Conservation (phyloP, 1,140 invertebrate species). For the Pseudomyrmex concolor region DNA sequence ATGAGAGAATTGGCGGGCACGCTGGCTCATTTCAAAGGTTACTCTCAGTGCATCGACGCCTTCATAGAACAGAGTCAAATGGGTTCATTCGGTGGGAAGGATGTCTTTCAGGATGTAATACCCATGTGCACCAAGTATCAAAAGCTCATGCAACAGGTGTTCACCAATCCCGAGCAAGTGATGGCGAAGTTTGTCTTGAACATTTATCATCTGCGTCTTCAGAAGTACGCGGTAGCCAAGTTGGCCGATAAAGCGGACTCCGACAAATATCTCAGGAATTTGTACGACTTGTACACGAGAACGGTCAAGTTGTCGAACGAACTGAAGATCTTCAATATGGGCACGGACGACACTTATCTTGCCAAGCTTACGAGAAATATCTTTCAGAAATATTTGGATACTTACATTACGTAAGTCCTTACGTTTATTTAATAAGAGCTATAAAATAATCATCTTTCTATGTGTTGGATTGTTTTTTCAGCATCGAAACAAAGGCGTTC, state of each 20-base stretch:
- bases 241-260: constrained; percentile 92
- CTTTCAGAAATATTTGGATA: constrained; percentile 92
- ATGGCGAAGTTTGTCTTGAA: constrained; percentile 99
- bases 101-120: constrained; percentile 96
- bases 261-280: constrained; percentile 94
- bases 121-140: constrained; percentile 96
- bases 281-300: constrained; percentile 95
- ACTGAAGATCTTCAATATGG: constrained; percentile 91
- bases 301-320: constrained; percentile 91
- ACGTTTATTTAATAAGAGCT: background rate
- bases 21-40: constrained; percentile 97
- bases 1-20: constrained; percentile 98
- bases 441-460: constrained; percentile 71
- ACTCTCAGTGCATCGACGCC: constrained; percentile 97
- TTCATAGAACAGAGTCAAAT: constrained; percentile 99
- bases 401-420: constrained; percentile 89
- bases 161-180: constrained; percentile 98
- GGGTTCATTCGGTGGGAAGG: constrained; percentile 91
- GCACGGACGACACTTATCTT: constrained; percentile 92
- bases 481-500: constrained; percentile 91
- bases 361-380: constrained; percentile 93
- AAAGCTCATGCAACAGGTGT: constrained; percentile 95
- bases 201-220: constrained; percentile 96
- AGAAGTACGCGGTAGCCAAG: constrained; percentile 93
- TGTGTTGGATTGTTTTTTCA: constrained; percentile 70